Conservation (phyloP, 2,888 invertebrate species). For the Andrena bucephala region DNA sequence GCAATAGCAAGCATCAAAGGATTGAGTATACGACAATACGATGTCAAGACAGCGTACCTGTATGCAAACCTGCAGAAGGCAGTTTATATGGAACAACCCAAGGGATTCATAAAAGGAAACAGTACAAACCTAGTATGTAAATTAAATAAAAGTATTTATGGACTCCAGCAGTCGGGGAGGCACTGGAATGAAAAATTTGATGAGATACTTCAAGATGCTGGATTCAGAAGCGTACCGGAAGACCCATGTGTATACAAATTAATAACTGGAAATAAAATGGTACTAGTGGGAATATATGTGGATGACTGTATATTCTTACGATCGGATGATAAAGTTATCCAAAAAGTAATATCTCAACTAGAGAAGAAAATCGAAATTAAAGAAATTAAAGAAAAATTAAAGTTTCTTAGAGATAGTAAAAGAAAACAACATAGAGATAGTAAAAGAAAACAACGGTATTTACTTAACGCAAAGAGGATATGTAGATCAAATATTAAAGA, state of each 20-base stretch:
- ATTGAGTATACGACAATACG: background rate
- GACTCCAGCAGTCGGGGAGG: background rate
- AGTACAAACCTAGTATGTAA: background rate
- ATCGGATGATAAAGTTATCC: background rate
- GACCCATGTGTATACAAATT: background rate
- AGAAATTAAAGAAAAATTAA: background rate
- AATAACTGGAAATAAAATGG: background rate
- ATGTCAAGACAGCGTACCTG: conserved; percentile 1
- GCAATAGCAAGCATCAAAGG: background rate
- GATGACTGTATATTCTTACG: conserved; percentile 19
- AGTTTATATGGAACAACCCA: background rate
- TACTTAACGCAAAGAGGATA: background rate
- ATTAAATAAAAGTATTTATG: background rate
- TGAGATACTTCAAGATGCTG: background rate
- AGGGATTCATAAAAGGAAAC: background rate
- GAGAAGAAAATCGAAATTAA: background rate
- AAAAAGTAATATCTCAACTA: background rate
- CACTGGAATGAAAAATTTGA: background rate
- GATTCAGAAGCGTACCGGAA: background rate
- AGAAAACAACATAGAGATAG: conserved; percentile 3
- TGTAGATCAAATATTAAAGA: background rate
- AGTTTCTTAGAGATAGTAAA: too few species aligned
- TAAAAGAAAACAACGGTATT: background rate
- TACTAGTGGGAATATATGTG: conserved; percentile 18
- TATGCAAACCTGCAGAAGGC: background rate